These are phyloP conservation scores for Scaptomyza montana DNA, from an alignment of 1,140 invertebrate species.

Conservation along the genomic window DNA sequence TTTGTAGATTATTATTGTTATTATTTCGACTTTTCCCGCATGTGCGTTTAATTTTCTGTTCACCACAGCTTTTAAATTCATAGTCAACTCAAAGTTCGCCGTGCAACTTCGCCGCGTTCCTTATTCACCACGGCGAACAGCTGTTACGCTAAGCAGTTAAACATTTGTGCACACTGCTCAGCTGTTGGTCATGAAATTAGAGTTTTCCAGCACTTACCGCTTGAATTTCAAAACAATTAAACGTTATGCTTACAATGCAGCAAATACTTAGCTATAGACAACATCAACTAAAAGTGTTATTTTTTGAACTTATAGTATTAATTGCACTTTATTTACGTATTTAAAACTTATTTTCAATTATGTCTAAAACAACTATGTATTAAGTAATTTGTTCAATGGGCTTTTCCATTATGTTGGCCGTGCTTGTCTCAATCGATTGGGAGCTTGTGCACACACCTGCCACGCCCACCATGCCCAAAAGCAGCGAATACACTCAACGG, in stretches of 20 bases:
- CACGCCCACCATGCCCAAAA: conserved; percentile 17
- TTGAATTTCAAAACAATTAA: neutral
- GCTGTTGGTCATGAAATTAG: neutral
- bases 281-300: neutral
- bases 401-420: conserved; percentile 11
- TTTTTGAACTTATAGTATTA: conserved; percentile 37
- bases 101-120: neutral
- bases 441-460: conserved; percentile 16
- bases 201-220: neutral
- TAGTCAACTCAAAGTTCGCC: neutral
- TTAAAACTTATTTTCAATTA: conserved; percentile 30
- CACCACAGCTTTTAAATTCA: conserved; percentile 9
- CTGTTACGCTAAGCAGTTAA: conserved; percentile 1
- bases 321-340: conserved; percentile 64
- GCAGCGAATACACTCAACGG: conserved; percentile 9
- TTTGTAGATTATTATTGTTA: too few species aligned
- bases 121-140: neutral
- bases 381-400: conserved; percentile 64
- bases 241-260: neutral
- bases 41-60: neutral
- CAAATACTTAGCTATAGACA: neutral
- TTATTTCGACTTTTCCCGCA: neutral
- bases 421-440: conserved; percentile 4
- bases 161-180: neutral
- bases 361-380: conserved; percentile 37